A percentile compares a stretch with the other conserved stretches of the same genome.
These are phyloP conservation scores for Acanthosoma haemorrhoidale DNA, from an alignment of 2,888 invertebrate genomes.

Conservation along the genomic window DNA sequence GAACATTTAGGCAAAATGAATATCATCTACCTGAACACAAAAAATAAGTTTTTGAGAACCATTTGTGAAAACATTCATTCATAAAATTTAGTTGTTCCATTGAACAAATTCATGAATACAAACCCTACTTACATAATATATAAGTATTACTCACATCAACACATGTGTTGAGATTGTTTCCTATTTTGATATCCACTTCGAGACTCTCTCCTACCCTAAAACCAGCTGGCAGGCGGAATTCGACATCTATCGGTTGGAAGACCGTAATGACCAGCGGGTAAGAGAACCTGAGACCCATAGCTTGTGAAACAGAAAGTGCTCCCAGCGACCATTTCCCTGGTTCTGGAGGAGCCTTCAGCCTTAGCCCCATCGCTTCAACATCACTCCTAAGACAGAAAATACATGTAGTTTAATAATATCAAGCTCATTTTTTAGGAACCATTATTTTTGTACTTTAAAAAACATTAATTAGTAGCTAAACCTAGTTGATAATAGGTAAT, in stretches of 20 bases:
- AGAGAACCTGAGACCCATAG: conserved; percentile 51
- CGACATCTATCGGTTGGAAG: conserved; percentile 58
- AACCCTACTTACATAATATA: not conserved
- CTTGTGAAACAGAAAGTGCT: conserved; percentile 54
- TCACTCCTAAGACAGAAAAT: conserved; percentile 49
- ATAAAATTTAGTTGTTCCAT: too few species aligned
- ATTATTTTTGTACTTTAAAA: too few species aligned
- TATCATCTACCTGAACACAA: too few species aligned
- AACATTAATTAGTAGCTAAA: too few species aligned
- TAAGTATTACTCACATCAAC: conserved; percentile 57
- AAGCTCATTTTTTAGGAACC: too few species aligned
- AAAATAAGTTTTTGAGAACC: too few species aligned
- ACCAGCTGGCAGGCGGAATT: conserved; percentile 56
- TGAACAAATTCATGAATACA: too few species aligned
- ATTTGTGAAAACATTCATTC: too few species aligned
- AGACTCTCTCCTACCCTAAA: conserved; percentile 59
- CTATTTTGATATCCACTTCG: conserved; percentile 64
- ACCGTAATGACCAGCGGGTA: conserved; percentile 57
- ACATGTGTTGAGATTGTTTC: conserved; percentile 62
- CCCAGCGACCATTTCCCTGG: conserved; percentile 62
- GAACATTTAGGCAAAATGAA: not conserved
- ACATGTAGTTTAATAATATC: too few species aligned
- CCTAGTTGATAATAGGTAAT: too few species aligned
- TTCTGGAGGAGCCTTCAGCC: conserved; percentile 56
- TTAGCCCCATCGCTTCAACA: conserved; percentile 55